Base-by-base conservation (phyloP, 2,113 vertebrate genomes). In the Propithecus coquereli region DNA sequence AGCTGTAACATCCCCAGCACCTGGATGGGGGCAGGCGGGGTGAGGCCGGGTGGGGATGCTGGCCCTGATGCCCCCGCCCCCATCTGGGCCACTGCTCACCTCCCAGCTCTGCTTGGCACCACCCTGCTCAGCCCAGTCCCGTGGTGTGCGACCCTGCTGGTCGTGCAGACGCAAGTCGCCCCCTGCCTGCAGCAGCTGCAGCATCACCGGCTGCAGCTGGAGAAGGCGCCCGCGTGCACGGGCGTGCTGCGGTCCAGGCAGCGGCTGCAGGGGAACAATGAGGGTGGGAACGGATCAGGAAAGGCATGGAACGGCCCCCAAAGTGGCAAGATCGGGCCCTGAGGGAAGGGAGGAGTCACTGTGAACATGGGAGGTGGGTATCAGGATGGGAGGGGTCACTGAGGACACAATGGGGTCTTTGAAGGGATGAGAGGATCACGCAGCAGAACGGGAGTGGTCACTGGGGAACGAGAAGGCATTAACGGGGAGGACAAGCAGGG, bases 91-190 rank as follows among this genome's bases (percentile, higher is more conserved):
- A 18, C 30, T 90, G 90, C 90, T 98, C 95, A 96, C 97, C 98
- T 97, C 50, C 98, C 66, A 37, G 76, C 59, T 94, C 76, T 85
- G 84, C 70, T 59, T 85, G 40, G 47, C 34, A 45, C 82, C 96
- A 37, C 97, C 97, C 47, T 95, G 97, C 74, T 98, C 94, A 2
- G 98, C 98, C 99, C 98, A 99, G 94, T 98, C 98, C 86, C 81
- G 43, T 0, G 98, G 98, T 0, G 95, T 98, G 95, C 92, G 97
- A 37, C 98, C 98, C 63, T 97, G 88, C 66, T 76, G n/a, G 87
- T 99, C 98, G 37, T 96, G 98, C 30, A 99, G 98, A 43, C 97
- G 95, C 90, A 99, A 76, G 92, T 99, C 98, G 59, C 98, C 98
- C 0, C 98, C 98, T 0, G 97, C 98, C 87, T 98, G 98, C 93